Evolutionary conservation across 2,113 vertebrate genomes (phyloP).

Genomic region (Halichoerus grypus): DNA sequence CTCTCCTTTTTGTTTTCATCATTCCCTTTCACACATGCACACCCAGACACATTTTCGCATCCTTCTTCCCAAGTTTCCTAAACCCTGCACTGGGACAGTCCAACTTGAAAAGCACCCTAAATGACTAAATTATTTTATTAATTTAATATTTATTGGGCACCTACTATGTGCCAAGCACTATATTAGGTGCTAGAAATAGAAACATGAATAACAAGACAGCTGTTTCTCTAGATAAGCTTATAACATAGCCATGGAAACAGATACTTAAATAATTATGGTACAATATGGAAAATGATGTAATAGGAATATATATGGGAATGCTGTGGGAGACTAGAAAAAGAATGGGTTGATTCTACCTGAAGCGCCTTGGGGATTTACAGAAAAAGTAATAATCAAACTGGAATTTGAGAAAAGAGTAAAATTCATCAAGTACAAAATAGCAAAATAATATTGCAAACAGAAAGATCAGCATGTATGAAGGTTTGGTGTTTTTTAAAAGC

Average conservation of each 20-base stretch:
- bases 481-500: constrained; percentile 30
- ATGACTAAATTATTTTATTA: constrained; percentile 16
- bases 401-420: constrained; percentile 50
- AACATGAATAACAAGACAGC: not conserved
- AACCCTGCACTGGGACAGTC: not conserved
- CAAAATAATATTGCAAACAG: not conserved
- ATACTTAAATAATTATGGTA: constrained; percentile 8
- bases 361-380: not conserved
- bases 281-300: constrained; percentile 14
- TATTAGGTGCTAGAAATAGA: not conserved
- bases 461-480: not conserved
- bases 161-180: not conserved
- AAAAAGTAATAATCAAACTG: constrained; percentile 33
- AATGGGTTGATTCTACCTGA: not conserved
- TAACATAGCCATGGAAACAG: not conserved
- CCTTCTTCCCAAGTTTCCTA: constrained; percentile 35
- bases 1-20: not conserved
- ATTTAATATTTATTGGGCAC: constrained; percentile 12
- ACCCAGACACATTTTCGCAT: not conserved
- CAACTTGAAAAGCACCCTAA: not conserved
- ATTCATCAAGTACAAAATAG: constrained; percentile 21
- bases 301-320: not conserved
- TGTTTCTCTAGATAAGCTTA: constrained; percentile 35
- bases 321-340: not conserved
- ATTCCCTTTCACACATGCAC: not conserved